Base-by-base conservation (phyloP, 1,140 invertebrate species). In the Aphelinus atriplicis region DNA sequence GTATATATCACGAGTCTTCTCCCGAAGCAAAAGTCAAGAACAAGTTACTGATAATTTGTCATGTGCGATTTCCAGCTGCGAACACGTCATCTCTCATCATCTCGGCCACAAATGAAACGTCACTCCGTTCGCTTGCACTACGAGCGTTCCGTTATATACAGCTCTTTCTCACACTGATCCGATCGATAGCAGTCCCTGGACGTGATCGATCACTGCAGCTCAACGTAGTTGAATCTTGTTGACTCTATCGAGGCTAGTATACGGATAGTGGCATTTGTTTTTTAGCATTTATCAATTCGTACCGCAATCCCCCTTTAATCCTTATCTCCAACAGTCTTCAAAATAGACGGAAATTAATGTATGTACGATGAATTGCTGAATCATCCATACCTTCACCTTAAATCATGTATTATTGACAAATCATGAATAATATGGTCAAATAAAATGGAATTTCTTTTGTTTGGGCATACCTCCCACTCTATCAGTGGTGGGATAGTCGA, bases 1-100 rank as follows among this genome's bases (percentile, higher is more conserved):
- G 51, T 53, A 53, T 9, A 4, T 9, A 53, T 9, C 51, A 9
- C 4, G 51, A 9, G 51, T 53, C 51, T 9, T 53, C 9, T 9
- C 51, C 9, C 51, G 0, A 26, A 57, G 73, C 77, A 72, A 55
- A 75, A 81, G 77, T 80, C 72, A 64, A 48, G 73, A 70, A 71
- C 65, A 78, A 80, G 78, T 82, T 81, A 81, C 81, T 81, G 80
- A 81, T 82, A 82, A 82, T 82, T 82, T 81, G 79, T 82, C 81
- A 82, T 77, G 63, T 70, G 55, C 10, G 75, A 78, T 80, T 80
- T 75, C 76, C 71, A 62, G 78, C 81, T 69, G 73, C 71, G 57
- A 72, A 45, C 71, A 47, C 62, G 67, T 71, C 77, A 66, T 75
- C 78, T 67, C 73, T 77, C 76, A 77, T 75, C 77, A 60, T 73